Evolutionary conservation across 2,113 vertebrate species (phyloP).

Genomic region (Halcyon senegalensis): DNA sequence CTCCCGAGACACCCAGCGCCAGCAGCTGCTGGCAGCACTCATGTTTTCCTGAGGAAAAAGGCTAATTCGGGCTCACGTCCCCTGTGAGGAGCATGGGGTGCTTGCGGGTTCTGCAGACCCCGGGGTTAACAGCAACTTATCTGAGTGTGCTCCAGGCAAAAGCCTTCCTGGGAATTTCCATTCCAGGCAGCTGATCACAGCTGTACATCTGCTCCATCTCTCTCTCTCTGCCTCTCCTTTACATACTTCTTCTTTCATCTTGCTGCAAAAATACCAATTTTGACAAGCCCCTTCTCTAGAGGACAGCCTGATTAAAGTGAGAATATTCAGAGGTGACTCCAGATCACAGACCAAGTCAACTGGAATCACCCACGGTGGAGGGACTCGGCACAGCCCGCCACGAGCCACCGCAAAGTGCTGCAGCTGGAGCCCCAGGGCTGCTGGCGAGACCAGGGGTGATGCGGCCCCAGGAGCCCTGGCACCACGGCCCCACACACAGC

Average conservation of each 20-base stretch:
- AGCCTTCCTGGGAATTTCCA: neutral
- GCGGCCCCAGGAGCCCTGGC: neutral
- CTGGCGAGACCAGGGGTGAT: rapidly evolving
- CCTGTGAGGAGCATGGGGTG: rapidly evolving
- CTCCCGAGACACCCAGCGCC: neutral
- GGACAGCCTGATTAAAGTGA: neutral
- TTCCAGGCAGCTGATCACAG: neutral
- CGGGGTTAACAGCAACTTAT: neutral
- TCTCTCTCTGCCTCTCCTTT: neutral
- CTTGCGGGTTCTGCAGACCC: rapidly evolving
- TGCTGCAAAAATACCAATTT: neutral
- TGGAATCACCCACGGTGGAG: rapidly evolving
- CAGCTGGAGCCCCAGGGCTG: neutral
- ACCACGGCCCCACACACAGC: rapidly evolving
- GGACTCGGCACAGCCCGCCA: rapidly evolving
- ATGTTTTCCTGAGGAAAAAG: neutral
- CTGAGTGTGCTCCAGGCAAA: neutral
- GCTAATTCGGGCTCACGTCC: neutral
- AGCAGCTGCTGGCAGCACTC: neutral
- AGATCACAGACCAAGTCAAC: neutral
- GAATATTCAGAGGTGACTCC: neutral
- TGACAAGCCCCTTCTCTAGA: neutral
- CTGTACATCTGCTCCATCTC: neutral
- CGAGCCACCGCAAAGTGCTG: neutral
- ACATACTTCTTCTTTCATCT: neutral